Base-by-base conservation (phyloP, 2,888 invertebrate species). In the Endotricha flammealis region DNA sequence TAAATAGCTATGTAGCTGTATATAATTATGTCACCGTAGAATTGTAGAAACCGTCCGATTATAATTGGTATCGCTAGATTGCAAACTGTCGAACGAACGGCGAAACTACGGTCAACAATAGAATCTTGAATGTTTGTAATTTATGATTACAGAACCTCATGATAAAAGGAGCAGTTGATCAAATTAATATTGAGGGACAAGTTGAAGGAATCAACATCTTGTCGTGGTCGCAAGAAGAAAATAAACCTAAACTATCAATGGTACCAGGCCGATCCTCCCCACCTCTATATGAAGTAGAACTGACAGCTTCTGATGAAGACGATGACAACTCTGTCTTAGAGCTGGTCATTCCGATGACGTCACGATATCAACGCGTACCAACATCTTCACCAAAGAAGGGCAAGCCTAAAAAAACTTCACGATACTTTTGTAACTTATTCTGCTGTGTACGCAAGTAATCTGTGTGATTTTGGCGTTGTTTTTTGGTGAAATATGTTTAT, bases 241-340 rank as follows among this genome's bases (percentile, higher is more conserved):
- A 12, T 5, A 7, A 10, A 24, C 25, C 16, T 17, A 20, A 20
- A 6, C 20, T 20, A 3, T 28, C 17, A 8, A 10, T 14, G 9
- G 35, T n/a, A 2, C 20, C 58, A 0, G 78, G 69, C 22, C 63
- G 77, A 0, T 56, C 66, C 0, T 79, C 82, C 0, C 76, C 85
- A 0, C 76, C 77, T 0, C 71, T 85, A 1, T 77, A 60, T 40
- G 85, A 82, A 46, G 74, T 85, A 2, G 85, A 85, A 36, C 60
- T 85, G 2, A 83, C 85, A 0, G 79, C 85, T 0, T 85, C 85
- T 0, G 85, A 85, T 12, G 85, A 86, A 48, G 86, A 86, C 1
- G 83, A 83, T 9, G 85, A 85, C 14, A 64, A 44, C 0, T 83
- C 85, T 0, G 72, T 80, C 0, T 46, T 85, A 1, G 85, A 86